phyloP scores from a whole-genome alignment of 2,113 vertebrate species.

The Oostethus manadensis region DNA sequence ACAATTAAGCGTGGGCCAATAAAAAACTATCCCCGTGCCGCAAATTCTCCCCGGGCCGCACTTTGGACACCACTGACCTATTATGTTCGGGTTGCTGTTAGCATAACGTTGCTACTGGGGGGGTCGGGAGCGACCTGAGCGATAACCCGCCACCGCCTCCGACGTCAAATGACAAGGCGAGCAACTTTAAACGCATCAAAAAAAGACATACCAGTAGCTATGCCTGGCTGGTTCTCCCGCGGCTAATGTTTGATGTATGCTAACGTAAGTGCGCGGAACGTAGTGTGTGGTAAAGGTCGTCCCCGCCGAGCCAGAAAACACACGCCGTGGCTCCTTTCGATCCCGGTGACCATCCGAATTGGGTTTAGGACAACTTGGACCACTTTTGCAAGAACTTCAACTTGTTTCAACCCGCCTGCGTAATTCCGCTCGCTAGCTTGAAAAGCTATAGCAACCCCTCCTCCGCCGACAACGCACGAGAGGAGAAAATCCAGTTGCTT shows the following conservation, averaged over 20 bases:
- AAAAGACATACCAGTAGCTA: not conserved
- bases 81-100: slow-evolving; percentile 22
- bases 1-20: too few species aligned
- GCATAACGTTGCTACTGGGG: not conserved
- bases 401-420: slow-evolving; percentile 49
- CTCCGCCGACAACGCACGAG: slow-evolving; percentile 46
- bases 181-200: not conserved
- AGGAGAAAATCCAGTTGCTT: slow-evolving; percentile 39
- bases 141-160: not conserved
- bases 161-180: not conserved
- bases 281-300: not conserved
- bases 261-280: slow-evolving; percentile 35
- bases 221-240: slow-evolving; percentile 35
- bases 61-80: not conserved
- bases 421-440: slow-evolving; percentile 52
- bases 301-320: not conserved
- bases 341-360: accelerated
- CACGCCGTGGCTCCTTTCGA: not conserved
- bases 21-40: too few species aligned
- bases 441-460: slow-evolving; percentile 47
- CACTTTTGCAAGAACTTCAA: slow-evolving; percentile 50
- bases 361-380: slow-evolving; percentile 52
- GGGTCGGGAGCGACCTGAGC: not conserved
- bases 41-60: too few species aligned
- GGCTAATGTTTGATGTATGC: slow-evolving; percentile 34